Evolutionary conservation across 2,888 invertebrate genomes (phyloP), one percentile per base, ranked within the genome.

Genomic region (Coenonympha glycerion): DNA sequence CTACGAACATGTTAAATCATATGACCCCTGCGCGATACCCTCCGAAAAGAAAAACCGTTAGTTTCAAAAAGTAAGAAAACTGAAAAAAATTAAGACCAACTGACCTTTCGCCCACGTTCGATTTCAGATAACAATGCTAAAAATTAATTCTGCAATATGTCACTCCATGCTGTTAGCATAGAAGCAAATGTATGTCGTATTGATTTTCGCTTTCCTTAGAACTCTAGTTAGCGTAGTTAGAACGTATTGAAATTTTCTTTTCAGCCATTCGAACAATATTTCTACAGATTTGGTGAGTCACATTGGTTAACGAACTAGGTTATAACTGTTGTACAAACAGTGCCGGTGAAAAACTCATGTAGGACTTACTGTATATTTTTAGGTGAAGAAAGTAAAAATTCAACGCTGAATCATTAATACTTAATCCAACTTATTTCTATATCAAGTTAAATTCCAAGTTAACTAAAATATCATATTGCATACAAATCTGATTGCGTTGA

Each of bases 181-280:
- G 26, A 46, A 39, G 30, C 28, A 46, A 36, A 51, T 51, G 48
- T 47, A 37, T 56, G 49, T 54, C 51, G 40, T 48, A 54, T 54
- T 22, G 40, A 41, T 52, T 49, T 48, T 46, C 33, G 13, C 26
- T 49, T 49, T 37, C 52, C 36, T 46, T 49, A 53, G 33, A 42
- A 46, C 22, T 48, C 44, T 47, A 49, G 41, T 60, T 58, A 60
- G 48, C 47, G 46, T 45, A 31, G 42, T 56, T 60, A 52, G 52
- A 53, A 46, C 28, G 34, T 28, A 52, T 53, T 40, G 18, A 54
- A 37, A 47, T 56, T 34, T 52, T 51, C 50, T 47, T 50, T 56
- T 42, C 26, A 24, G 48, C 33, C 21, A 26, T 47, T 54, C 49
- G 41, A 39, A 51, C 56, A 40, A 47, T 41, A 39, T 58, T 52